Percentiles rank a stretch among this genome's conserved stretches.
These are phyloP conservation scores for Sorex fumeus DNA, from an alignment of 2,113 vertebrate species.

Conservation along the genomic window DNA sequence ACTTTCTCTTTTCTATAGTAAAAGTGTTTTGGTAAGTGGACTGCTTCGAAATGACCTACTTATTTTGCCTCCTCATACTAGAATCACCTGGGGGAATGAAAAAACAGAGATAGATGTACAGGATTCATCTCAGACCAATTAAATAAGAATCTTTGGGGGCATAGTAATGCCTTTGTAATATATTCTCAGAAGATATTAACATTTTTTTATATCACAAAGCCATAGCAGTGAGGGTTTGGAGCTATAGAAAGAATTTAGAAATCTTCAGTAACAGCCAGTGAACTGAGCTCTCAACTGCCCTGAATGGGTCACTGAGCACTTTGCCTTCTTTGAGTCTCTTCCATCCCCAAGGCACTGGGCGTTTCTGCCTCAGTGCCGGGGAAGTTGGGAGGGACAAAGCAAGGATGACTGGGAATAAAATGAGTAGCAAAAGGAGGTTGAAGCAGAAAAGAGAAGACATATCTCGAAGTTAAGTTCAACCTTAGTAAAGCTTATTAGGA, in stretches of 20 bases:
- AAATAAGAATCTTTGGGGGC: constrained; percentile 15
- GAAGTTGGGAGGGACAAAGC: too few relatives aligned
- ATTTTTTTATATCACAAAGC: not conserved
- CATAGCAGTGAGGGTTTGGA: not conserved
- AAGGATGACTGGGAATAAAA: not conserved
- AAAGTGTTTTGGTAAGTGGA: too few relatives aligned
- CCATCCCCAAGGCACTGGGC: too few relatives aligned
- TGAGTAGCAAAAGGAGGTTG: too few relatives aligned
- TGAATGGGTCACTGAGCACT: too few relatives aligned
- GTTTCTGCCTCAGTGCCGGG: too few relatives aligned
- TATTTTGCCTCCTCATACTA: not conserved
- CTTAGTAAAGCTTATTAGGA: not conserved
- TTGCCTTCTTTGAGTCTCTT: too few relatives aligned
- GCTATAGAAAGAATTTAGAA: not conserved
- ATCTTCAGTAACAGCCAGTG: not conserved
- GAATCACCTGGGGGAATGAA: not conserved
- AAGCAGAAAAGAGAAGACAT: not conserved
- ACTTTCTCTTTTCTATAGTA: too few relatives aligned
- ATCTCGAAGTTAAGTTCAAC: not conserved
- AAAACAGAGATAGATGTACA: not conserved
- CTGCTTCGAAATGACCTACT: too few relatives aligned
- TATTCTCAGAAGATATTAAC: not conserved
- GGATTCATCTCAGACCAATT: not conserved
- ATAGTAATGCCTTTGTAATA: not conserved
- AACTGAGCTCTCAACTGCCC: too few relatives aligned